These are phyloP conservation scores for Elephas maximus DNA, from an alignment of 2,113 vertebrate genomes.

Conservation along the genomic window DNA sequence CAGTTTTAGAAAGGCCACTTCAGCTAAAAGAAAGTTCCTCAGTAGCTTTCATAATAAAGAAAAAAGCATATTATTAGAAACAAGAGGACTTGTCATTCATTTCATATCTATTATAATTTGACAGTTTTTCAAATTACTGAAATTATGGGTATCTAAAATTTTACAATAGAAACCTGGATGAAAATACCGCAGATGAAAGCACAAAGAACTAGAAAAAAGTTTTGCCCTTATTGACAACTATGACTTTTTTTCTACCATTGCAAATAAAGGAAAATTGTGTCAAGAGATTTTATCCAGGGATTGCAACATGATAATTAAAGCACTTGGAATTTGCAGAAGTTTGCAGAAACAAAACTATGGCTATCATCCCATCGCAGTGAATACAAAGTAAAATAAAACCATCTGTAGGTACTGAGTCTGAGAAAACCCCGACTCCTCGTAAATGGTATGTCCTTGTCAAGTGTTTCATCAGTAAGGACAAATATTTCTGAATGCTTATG, in stretches of 20 bases:
- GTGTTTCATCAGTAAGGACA: background rate
- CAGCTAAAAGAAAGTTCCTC: background rate
- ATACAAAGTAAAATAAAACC: conserved; percentile 81
- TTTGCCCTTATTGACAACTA: conserved; percentile 59
- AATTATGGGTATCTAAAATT: conserved; percentile 20
- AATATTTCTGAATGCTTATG: conserved; percentile 18
- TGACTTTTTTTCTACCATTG: conserved; percentile 56
- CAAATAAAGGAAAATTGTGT: conserved; percentile 76
- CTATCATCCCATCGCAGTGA: conserved; percentile 55
- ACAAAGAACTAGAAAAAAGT: background rate
- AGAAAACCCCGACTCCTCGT: conserved; percentile 48
- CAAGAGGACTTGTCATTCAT: background rate
- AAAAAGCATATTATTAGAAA: conserved; percentile 6
- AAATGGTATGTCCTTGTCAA: conserved; percentile 43
- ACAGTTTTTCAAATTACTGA: conserved; percentile 40
- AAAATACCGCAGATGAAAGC: conserved; percentile 49
- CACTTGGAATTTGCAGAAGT: conserved; percentile 78
- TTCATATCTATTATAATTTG: conserved; percentile 29
- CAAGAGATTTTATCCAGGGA: conserved; percentile 71
- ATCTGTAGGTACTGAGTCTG: conserved; percentile 56
- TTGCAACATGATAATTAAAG: conserved; percentile 68
- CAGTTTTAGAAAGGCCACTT: background rate
- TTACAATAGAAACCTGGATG: conserved; percentile 45
- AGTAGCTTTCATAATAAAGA: background rate
- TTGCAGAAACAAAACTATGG: conserved; percentile 76